phyloP scores from a whole-genome alignment of 2,113 vertebrate genomes.

The Phaethornis superciliosus region DNA sequence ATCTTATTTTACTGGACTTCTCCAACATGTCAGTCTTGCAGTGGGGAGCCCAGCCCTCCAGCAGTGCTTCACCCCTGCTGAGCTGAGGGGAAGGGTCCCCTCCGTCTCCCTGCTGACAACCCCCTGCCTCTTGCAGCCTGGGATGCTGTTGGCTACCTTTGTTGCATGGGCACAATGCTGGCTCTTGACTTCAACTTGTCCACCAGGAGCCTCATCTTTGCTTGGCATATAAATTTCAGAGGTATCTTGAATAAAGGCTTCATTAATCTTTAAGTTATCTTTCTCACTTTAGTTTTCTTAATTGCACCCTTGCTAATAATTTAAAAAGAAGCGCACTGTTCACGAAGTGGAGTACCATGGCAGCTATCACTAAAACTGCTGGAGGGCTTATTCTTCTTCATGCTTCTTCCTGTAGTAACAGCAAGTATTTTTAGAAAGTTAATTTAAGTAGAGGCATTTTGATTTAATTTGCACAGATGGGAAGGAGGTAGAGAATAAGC shows the following conservation, averaged over 20 bases:
- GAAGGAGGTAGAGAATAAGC: neutral
- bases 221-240: neutral
- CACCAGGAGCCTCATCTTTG: neutral
- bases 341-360: neutral
- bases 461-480: neutral
- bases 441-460: neutral
- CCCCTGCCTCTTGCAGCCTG: fast-evolving
- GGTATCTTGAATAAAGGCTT: neutral
- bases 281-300: neutral
- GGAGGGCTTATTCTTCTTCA: neutral
- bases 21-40: neutral
- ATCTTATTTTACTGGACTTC: neutral
- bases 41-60: neutral
- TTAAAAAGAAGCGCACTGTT: neutral
- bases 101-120: fast-evolving
- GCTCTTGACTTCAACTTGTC: neutral
- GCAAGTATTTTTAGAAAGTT: neutral
- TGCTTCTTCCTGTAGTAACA: neutral
- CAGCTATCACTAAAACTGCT: neutral
- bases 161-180: fast-evolving
- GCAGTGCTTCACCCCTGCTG: neutral
- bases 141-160: neutral
- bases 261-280: neutral
- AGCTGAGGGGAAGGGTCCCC: neutral
- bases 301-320: neutral